phyloP scores from a whole-genome alignment of 2,888 invertebrate genomes.

The Odontocerum albicorne region DNA sequence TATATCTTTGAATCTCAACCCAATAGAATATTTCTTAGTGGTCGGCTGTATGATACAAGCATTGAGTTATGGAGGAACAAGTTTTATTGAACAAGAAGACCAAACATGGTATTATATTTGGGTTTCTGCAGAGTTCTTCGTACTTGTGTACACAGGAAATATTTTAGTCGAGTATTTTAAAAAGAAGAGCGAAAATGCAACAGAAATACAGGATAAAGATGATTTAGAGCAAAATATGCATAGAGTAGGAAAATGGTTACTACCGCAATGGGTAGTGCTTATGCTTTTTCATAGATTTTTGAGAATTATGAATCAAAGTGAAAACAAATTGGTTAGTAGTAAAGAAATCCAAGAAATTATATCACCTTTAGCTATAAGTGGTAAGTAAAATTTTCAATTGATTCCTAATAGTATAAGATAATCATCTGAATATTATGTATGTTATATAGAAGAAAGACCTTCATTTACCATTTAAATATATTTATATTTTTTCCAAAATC shows the following conservation, averaged over 20 bases:
- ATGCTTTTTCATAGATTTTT: constrained; percentile 60
- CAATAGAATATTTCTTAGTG: constrained; percentile 49
- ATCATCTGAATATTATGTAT: too few relatives aligned
- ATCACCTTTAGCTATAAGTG: constrained; percentile 45
- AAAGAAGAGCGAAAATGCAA: constrained; percentile 42
- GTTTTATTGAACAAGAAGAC: constrained; percentile 95
- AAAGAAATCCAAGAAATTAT: constrained; percentile 58
- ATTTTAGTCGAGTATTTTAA: constrained; percentile 47
- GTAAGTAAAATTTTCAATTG: constrained; percentile 36
- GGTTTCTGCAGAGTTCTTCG: constrained; percentile 57
- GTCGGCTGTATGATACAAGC: constrained; percentile 49
- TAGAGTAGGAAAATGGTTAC: constrained; percentile 43
- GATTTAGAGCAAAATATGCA: constrained; percentile 45
- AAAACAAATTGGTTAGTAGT: constrained; percentile 77
- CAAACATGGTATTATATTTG: constrained; percentile 88
- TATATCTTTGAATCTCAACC: constrained; percentile 44
- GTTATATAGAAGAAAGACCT: too few relatives aligned
- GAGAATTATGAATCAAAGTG: constrained; percentile 81
- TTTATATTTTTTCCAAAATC: too few relatives aligned
- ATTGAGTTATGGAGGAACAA: constrained; percentile 73
- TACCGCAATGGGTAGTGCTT: constrained; percentile 52
- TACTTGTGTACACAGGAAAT: constrained; percentile 47
- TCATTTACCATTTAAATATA: too few relatives aligned
- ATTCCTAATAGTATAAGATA: too few relatives aligned
- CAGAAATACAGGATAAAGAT: constrained; percentile 53